Conservation (phyloP, 2,888 invertebrate genomes). For the Aporophyla lueneburgensis region DNA sequence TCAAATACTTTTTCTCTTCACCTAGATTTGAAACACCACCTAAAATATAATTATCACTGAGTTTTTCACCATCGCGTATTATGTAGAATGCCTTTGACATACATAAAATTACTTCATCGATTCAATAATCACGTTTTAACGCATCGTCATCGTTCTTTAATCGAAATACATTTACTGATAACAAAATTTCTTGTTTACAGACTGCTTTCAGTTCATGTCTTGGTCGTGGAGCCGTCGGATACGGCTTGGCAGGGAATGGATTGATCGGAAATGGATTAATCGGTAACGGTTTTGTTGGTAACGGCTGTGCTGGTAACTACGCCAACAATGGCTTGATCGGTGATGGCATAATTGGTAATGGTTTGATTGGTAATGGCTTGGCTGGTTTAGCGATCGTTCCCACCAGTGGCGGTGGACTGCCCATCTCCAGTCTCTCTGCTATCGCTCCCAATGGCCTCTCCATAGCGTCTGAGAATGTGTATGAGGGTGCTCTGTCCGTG, state of each 20-base stretch:
- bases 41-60: fast-evolving
- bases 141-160: not conserved
- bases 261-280: too few relatives aligned
- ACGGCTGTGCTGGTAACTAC: not conserved
- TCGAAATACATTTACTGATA: not conserved
- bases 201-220: too few relatives aligned
- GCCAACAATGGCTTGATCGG: not conserved
- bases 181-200: not conserved
- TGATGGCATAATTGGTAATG: not conserved
- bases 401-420: conserved; percentile 21
- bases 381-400: conserved; percentile 19
- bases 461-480: conserved; percentile 19
- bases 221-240: too few relatives aligned
- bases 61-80: not conserved
- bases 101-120: too few relatives aligned
- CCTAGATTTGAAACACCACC: too few relatives aligned
- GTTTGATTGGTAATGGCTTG: not conserved
- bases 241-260: too few relatives aligned
- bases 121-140: not conserved
- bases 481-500: not conserved
- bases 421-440: conserved; percentile 19
- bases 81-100: too few relatives aligned
- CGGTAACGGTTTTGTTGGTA: not conserved
- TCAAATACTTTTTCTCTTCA: too few relatives aligned
- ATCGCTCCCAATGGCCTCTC: conserved; percentile 18